phyloP scores from a whole-genome alignment of 2,113 vertebrate species.

The Ameiurus melas region DNA sequence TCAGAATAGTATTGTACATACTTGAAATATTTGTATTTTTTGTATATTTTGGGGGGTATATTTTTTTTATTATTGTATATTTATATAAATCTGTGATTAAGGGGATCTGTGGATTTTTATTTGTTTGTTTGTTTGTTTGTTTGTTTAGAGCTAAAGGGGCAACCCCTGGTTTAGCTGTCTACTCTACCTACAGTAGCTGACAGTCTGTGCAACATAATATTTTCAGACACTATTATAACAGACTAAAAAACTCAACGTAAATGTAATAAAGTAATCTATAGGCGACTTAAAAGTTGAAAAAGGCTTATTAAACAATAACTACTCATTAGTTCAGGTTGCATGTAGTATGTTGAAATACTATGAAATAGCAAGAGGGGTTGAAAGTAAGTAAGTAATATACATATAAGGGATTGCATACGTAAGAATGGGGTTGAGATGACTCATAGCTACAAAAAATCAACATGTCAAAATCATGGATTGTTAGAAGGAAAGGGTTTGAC shows the following conservation, averaged over 20 bases:
- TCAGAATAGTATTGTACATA: not conserved
- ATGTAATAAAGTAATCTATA: not conserved
- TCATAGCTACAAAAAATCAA: not conserved
- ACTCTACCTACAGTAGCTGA: not conserved
- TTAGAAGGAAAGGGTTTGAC: not conserved
- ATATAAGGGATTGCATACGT: not conserved
- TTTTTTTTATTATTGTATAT: too few relatives aligned
- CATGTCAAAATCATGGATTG: not conserved
- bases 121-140: too few relatives aligned
- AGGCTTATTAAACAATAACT: not conserved
- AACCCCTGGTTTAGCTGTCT: not conserved
- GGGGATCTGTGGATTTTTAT: not conserved
- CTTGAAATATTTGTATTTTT: not conserved
- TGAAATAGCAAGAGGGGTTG: constrained; percentile 4
- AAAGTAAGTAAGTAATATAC: not conserved
- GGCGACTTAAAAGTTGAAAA: not conserved
- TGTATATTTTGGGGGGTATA: too few relatives aligned
- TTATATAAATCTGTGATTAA: not conserved
- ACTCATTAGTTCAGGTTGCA: not conserved
- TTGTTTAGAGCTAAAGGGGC: too few relatives aligned
- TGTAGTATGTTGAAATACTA: not conserved
- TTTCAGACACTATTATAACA: not conserved
- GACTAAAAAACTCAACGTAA: not conserved
- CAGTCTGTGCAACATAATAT: not conserved
- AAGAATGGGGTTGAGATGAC: not conserved